A percentile compares a stretch with the other conserved stretches of the same genome.
phyloP scores from a whole-genome alignment of 2,113 vertebrate genomes.

The Brienomyrus brachyistius region DNA sequence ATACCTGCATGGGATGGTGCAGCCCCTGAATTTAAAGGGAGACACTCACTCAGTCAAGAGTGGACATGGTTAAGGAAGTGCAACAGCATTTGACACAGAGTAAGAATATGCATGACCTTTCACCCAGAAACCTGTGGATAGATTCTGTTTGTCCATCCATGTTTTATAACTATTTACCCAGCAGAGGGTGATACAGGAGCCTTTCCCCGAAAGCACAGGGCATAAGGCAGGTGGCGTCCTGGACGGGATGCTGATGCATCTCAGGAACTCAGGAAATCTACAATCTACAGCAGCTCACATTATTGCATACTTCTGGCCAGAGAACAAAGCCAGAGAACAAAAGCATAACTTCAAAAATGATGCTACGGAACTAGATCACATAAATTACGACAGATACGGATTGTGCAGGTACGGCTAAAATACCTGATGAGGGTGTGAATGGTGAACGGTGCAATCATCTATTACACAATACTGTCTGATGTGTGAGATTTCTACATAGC shows the following conservation, averaged over 20 bases:
- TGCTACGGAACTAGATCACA: not conserved
- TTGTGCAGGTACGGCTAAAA: not conserved
- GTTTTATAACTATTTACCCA: not conserved
- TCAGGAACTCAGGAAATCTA: not conserved
- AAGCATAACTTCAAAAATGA: not conserved
- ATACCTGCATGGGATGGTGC: not conserved
- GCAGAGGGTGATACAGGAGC: not conserved
- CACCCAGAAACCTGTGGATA: not conserved
- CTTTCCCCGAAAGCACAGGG: not conserved
- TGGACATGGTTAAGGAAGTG: not conserved
- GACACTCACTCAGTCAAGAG: not conserved
- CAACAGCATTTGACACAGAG: not conserved
- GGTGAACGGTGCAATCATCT: not conserved
- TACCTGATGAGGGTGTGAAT: not conserved
- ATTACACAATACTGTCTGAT: not conserved
- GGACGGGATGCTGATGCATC: not conserved
- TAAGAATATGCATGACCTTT: not conserved
- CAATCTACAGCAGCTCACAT: not conserved
- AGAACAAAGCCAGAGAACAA: not conserved
- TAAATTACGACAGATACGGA: not conserved
- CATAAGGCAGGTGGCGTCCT: not conserved
- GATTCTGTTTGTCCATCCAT: not conserved
- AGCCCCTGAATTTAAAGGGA: not conserved
- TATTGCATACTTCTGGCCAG: not conserved
- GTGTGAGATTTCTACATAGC: not conserved